phyloP scores from a whole-genome alignment of 1,140 invertebrate genomes.

The Drosophila tsacasi region DNA sequence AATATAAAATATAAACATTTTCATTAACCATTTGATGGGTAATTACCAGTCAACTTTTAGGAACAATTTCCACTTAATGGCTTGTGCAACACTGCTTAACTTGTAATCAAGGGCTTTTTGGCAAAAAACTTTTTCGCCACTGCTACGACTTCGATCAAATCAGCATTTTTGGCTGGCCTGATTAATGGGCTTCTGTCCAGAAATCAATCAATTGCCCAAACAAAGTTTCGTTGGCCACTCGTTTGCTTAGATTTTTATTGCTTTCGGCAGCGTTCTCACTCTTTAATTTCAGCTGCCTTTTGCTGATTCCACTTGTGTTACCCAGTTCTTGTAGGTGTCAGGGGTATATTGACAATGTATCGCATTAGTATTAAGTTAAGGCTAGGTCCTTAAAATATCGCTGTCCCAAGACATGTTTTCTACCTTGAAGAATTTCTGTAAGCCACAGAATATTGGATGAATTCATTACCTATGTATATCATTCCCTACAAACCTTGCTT shows the following conservation, averaged over 20 bases:
- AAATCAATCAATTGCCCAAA: conserved; percentile 79
- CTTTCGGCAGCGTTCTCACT: conserved; percentile 21
- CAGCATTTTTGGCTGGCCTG: conserved; percentile 59
- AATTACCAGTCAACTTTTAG: not conserved
- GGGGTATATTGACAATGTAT: not conserved
- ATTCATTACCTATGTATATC: not conserved
- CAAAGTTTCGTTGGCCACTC: conserved; percentile 57
- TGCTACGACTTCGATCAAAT: conserved; percentile 64
- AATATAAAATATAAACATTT: not conserved
- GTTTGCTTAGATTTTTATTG: conserved; percentile 68
- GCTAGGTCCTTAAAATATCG: not conserved
- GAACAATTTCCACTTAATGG: conserved; percentile 9
- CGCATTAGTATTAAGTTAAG: not conserved
- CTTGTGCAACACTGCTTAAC: conserved; percentile 52
- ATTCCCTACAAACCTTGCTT: not conserved
- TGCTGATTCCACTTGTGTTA: conserved; percentile 1
- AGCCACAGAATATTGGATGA: not conserved
- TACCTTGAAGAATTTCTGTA: too few relatives aligned
- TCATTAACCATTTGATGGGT: not conserved
- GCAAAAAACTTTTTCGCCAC: conserved; percentile 46
- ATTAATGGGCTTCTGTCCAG: conserved; percentile 77
- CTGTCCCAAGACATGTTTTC: not conserved
- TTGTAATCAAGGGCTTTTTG: conserved; percentile 67
- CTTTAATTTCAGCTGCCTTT: conserved; percentile 38
- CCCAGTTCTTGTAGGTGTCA: not conserved